A percentile compares a stretch with the other conserved stretches of the same genome.
Evolutionary conservation across 2,888 invertebrate genomes (phyloP).

Genomic region (Mesochorus sp.): DNA sequence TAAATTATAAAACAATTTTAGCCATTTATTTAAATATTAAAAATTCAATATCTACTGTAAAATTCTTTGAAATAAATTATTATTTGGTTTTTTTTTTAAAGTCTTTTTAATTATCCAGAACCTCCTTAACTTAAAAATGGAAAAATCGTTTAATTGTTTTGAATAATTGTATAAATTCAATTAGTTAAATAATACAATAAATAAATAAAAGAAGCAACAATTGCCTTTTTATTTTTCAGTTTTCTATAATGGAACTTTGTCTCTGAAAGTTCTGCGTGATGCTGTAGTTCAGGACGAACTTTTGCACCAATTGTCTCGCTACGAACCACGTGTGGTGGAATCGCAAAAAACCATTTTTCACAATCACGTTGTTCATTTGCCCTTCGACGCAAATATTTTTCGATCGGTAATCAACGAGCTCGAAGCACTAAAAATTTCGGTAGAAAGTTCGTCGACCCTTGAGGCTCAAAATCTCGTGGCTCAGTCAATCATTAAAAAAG

Average conservation of each 20-base stretch:
- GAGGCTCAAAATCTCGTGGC: constrained; percentile 72
- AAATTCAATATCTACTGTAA: no score
- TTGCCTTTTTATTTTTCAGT: constrained; percentile 70
- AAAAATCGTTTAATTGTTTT: no score
- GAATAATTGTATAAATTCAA: no score
- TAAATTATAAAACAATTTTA: no score
- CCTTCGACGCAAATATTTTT: constrained; percentile 67
- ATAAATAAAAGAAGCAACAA: no score
- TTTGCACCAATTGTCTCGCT: constrained; percentile 70
- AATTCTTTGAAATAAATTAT: no score
- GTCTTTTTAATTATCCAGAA: no score
- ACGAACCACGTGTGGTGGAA: constrained; percentile 68
- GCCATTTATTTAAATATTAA: no score
- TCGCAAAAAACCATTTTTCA: constrained; percentile 70
- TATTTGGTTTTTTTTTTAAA: no score
- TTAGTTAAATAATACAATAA: no score
- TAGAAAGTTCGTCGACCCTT: constrained; percentile 69
- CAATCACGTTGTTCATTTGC: constrained; percentile 74
- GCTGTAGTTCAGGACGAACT: constrained; percentile 78
- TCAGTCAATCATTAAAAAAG: constrained; percentile 66
- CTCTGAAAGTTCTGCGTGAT: constrained; percentile 67
- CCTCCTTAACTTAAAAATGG: no score
- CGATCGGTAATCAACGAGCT: constrained; percentile 68
- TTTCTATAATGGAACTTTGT: constrained; percentile 78
- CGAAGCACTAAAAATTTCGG: constrained; percentile 68